phyloP scores from a whole-genome alignment of 2,797 vertebrate species.

The Kryptopterus vitreolus region DNA sequence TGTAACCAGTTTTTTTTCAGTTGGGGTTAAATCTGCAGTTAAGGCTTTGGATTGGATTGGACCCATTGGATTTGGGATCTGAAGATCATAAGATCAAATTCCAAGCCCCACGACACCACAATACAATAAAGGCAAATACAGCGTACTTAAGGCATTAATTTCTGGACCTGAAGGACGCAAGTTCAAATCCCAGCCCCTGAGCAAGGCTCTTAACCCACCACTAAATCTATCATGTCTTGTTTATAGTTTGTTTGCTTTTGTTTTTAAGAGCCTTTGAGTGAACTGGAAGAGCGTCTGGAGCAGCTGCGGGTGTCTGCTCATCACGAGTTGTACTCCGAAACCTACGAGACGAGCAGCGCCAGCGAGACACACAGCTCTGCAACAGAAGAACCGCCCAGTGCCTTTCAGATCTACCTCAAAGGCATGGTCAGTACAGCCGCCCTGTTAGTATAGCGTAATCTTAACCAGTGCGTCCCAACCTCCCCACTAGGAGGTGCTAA shows the following conservation, averaged over 20 bases:
- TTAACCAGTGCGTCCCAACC: too few relatives aligned
- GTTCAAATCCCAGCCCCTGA: too few relatives aligned
- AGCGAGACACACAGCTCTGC: slow-evolving; percentile 55
- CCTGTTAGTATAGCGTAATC: too few relatives aligned
- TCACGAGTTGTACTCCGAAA: slow-evolving; percentile 51
- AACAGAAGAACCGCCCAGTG: slow-evolving; percentile 46
- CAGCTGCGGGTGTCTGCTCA: slow-evolving; percentile 54
- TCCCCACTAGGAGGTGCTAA: too few relatives aligned
- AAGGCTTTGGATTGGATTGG: too few relatives aligned
- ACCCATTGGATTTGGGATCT: too few relatives aligned
- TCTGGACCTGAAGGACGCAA: too few relatives aligned
- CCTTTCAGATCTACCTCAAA: slow-evolving; percentile 65
- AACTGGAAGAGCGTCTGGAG: slow-evolving; percentile 65
- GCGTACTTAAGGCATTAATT: too few relatives aligned
- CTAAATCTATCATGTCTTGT: not conserved
- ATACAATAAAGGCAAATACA: too few relatives aligned
- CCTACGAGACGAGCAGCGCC: slow-evolving; percentile 48
- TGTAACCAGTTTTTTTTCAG: not conserved
- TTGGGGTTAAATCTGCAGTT: not conserved
- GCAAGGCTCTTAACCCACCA: too few relatives aligned
- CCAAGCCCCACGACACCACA: too few relatives aligned
- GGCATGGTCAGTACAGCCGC: slow-evolving; percentile 65
- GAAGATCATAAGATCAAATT: too few relatives aligned
- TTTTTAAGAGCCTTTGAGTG: slow-evolving; percentile 57
- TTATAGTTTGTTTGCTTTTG: not conserved